Percentiles rank a stretch among this genome's conserved stretches.
phyloP scores from a whole-genome alignment of 2,797 vertebrate species.

The Malacoctenus gilli region DNA sequence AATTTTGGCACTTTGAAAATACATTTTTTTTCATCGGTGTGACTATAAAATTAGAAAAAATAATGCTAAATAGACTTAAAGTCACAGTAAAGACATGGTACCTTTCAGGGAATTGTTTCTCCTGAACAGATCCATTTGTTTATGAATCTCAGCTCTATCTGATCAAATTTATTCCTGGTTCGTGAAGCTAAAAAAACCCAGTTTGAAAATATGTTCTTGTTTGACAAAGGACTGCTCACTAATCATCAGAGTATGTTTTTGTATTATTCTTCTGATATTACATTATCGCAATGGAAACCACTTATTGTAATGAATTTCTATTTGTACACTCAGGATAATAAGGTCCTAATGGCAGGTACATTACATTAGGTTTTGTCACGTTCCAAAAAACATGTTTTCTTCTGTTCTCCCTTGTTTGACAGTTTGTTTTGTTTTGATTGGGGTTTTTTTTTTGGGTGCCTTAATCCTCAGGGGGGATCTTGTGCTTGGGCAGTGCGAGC shows the following conservation, averaged over 20 bases:
- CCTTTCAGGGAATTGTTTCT: no score
- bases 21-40: no score
- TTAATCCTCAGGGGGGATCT: constrained; percentile 67
- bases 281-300: constrained; percentile 40
- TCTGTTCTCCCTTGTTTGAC: constrained; percentile 20
- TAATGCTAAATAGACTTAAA: no score
- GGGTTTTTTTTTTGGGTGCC: constrained; percentile 9
- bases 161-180: constrained; percentile 14
- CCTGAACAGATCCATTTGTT: neutral
- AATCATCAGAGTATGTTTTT: constrained; percentile 43
- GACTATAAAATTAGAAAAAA: no score
- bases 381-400: constrained; percentile 50
- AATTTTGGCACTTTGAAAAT: no score
- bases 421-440: constrained; percentile 32
- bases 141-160: neutral
- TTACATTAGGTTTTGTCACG: constrained; percentile 31
- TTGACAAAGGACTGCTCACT: constrained; percentile 23
- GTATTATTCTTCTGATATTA: constrained; percentile 32
- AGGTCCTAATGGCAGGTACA: constrained; percentile 26
- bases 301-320: constrained; percentile 58
- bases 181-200: constrained; percentile 1
- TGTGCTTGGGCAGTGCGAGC: constrained; percentile 25
- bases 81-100: no score
- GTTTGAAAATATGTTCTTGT: constrained; percentile 9
- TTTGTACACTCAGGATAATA: constrained; percentile 43